Evolutionary conservation across 2,888 invertebrate genomes (phyloP).

Genomic region (Ophion ellenae): DNA sequence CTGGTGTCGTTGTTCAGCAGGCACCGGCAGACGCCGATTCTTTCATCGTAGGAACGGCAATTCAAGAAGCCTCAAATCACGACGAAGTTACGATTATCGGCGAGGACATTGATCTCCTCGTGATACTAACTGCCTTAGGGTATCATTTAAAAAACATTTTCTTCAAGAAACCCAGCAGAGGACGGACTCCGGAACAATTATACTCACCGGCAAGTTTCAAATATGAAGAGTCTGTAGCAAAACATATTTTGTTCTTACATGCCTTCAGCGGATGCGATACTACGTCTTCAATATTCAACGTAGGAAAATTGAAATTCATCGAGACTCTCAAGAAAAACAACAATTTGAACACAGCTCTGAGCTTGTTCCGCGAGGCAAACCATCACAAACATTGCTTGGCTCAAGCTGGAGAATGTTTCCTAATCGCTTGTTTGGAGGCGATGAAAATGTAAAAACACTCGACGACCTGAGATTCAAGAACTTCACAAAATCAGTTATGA

Average conservation of each 20-base stretch:
- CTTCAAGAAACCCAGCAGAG: too few relatives aligned
- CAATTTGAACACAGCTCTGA: constrained; percentile 11
- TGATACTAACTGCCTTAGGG: too few relatives aligned
- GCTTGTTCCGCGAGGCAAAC: constrained; percentile 25
- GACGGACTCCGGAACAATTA: too few relatives aligned
- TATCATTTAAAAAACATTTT: too few relatives aligned
- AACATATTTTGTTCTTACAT: too few relatives aligned
- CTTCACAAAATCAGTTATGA: not conserved
- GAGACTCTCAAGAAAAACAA: not conserved
- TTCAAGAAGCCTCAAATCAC: constrained; percentile 30
- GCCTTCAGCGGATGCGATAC: too few relatives aligned
- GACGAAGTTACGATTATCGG: too few relatives aligned
- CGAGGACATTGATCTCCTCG: too few relatives aligned
- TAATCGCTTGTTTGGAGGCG: constrained; percentile 64
- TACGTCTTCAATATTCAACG: too few relatives aligned
- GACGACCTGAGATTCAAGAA: not conserved
- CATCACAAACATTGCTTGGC: constrained; percentile 2
- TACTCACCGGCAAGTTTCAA: too few relatives aligned
- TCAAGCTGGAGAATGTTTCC: constrained; percentile 60
- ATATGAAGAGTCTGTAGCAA: too few relatives aligned
- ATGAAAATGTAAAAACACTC: constrained; percentile 3
- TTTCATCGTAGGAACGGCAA: constrained; percentile 47
- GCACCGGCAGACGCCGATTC: constrained; percentile 58
- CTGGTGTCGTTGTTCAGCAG: constrained; percentile 49
- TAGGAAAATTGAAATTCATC: not conserved